Evolutionary conservation across 2,113 vertebrate species (phyloP).

Genomic region (Phalacrocorax brasilianus): DNA sequence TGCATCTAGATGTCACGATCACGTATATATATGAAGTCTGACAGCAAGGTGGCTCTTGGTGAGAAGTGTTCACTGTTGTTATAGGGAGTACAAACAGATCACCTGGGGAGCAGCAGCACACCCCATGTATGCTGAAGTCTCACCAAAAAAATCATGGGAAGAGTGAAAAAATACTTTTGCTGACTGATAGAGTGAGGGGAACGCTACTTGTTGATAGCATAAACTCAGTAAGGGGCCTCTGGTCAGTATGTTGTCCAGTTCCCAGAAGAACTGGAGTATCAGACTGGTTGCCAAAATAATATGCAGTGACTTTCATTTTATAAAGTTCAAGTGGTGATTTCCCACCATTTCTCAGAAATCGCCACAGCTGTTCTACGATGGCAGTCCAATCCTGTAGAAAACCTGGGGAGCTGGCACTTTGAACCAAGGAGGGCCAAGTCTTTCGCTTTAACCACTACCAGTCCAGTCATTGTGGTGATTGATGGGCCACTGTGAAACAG

Average conservation of each 20-base stretch:
- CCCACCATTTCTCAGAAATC: conserved; percentile 57
- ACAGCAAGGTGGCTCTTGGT: background rate
- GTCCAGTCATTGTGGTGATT: conserved; percentile 55
- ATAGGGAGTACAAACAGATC: background rate
- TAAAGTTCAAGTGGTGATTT: conserved; percentile 31
- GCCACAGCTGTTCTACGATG: conserved; percentile 14
- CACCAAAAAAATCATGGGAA: background rate
- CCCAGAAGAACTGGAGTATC: background rate
- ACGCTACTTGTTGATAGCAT: background rate
- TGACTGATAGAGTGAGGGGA: background rate
- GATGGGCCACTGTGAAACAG: conserved; percentile 58
- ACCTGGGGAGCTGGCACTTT: conserved; percentile 21
- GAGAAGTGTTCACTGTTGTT: background rate
- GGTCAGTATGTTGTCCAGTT: background rate
- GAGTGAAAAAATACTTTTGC: background rate
- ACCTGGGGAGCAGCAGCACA: background rate
- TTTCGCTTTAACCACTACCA: conserved; percentile 57
- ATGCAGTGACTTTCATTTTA: background rate
- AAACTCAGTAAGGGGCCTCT: background rate
- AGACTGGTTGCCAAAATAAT: background rate
- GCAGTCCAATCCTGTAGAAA: conserved; percentile 25
- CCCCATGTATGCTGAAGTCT: background rate
- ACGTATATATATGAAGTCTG: background rate
- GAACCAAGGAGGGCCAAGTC: background rate
- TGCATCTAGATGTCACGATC: background rate